phyloP scores from a whole-genome alignment of 2,113 vertebrate genomes.

The Otus sunia region DNA sequence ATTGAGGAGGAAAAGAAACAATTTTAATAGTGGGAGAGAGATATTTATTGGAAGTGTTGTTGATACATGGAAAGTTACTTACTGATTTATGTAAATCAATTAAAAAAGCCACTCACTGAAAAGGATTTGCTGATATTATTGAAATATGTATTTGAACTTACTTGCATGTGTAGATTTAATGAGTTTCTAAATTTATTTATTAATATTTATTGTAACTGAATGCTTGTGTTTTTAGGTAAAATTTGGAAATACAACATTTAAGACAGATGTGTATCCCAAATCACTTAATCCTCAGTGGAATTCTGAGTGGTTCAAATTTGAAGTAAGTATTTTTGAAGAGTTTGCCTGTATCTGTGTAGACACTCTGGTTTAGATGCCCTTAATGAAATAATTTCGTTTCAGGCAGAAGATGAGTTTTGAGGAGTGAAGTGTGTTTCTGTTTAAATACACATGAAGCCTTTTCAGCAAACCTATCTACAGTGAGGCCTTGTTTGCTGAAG shows the following conservation, averaged over 20 bases:
- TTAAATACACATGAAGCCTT: neutral
- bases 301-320: constrained; percentile 99
- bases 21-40: neutral
- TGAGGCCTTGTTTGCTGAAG: neutral
- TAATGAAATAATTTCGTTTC: neutral
- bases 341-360: neutral
- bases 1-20: neutral
- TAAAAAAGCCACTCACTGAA: neutral
- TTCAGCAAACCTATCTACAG: neutral
- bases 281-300: constrained; percentile 99
- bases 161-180: neutral
- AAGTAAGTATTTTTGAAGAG: constrained; percentile 79
- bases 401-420: neutral
- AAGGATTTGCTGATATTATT: neutral
- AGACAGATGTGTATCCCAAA: constrained; percentile 95
- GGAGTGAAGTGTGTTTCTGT: neutral
- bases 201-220: neutral
- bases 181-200: neutral
- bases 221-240: constrained; percentile 85
- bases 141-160: neutral
- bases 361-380: neutral
- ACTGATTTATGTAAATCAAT: neutral
- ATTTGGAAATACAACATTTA: constrained; percentile 98
- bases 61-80: neutral
- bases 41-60: neutral